Evolutionary conservation across 2,797 vertebrate genomes (phyloP).

Genomic region (Anguilla pacifica): DNA sequence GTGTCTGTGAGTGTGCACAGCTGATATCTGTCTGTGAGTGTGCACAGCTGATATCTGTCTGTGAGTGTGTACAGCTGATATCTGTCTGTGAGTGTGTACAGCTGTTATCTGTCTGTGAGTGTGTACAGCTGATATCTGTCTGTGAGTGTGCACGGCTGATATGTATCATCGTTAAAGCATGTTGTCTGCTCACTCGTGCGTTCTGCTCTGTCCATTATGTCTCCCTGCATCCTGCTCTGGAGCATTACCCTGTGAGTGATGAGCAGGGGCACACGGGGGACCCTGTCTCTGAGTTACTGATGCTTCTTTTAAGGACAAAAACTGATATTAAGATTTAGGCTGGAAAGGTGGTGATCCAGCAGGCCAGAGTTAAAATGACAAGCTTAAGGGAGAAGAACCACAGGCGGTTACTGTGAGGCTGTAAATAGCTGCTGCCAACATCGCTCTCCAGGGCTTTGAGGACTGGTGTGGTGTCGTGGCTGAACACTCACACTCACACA

Average conservation of each 20-base stretch:
- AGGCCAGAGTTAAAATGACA: conserved; percentile 12
- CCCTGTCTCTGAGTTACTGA: background rate
- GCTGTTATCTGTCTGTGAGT: background rate
- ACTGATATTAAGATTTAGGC: background rate
- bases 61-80: background rate
- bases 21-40: background rate
- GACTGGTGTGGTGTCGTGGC: background rate
- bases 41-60: background rate
- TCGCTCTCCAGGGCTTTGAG: background rate
- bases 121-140: too few species aligned
- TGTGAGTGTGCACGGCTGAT: background rate
- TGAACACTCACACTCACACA: background rate
- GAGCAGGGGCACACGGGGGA: background rate
- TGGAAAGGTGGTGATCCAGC: background rate
- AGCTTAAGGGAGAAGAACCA: background rate
- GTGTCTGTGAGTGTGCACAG: too few species aligned
- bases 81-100: background rate
- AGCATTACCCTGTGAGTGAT: background rate
- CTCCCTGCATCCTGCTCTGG: background rate
- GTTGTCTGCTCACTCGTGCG: background rate
- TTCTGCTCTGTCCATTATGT: background rate
- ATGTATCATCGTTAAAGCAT: background rate
- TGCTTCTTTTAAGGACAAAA: background rate
- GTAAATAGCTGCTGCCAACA: background rate
- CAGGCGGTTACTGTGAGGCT: conserved; percentile 17